These are phyloP conservation scores for Eutrigla gurnardus DNA, from an alignment of 2,797 vertebrate genomes.

Conservation along the genomic window DNA sequence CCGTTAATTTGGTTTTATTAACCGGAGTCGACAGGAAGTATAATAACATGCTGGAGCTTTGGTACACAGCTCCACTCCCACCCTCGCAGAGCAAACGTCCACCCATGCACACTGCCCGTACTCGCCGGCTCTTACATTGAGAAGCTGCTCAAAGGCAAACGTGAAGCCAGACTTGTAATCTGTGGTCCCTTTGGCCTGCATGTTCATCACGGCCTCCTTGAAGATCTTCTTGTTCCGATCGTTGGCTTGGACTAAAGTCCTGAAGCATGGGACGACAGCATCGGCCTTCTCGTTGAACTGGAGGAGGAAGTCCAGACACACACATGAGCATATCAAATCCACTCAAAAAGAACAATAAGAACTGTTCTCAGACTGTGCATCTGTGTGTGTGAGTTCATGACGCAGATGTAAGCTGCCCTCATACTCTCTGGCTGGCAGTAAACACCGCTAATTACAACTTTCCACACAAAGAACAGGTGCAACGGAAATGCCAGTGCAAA, in stretches of 20 bases:
- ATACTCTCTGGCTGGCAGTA: slow-evolving; percentile 74
- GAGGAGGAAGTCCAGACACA: slow-evolving; percentile 26
- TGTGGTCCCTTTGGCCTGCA: slow-evolving; percentile 97
- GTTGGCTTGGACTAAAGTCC: slow-evolving; percentile 96
- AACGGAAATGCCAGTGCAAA: slow-evolving; percentile 71
- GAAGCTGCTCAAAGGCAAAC: slow-evolving; percentile 97
- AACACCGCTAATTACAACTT: slow-evolving; percentile 80
- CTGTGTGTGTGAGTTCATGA: slow-evolving; percentile 33
- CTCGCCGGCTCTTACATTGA: slow-evolving; percentile 89
- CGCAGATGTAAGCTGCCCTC: slow-evolving; percentile 72
- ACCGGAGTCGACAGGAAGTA: slow-evolving; percentile 44
- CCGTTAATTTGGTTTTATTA: slow-evolving; percentile 44
- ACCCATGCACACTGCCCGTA: slow-evolving; percentile 15
- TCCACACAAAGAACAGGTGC: slow-evolving; percentile 83
- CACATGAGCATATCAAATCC: not conserved
- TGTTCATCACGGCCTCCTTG: slow-evolving; percentile 93
- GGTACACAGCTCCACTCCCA: not conserved
- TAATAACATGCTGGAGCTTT: slow-evolving; percentile 15
- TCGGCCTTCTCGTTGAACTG: slow-evolving; percentile 97
- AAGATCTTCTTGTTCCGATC: slow-evolving; percentile 98
- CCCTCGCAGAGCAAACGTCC: slow-evolving; percentile 25
- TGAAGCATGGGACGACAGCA: slow-evolving; percentile 95
- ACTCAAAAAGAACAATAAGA: not conserved
- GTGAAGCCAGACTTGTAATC: slow-evolving; percentile 99
- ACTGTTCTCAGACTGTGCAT: slow-evolving; percentile 7